These are phyloP conservation scores for Danio choprae DNA, from an alignment of 2,797 vertebrate genomes.

Conservation along the genomic window DNA sequence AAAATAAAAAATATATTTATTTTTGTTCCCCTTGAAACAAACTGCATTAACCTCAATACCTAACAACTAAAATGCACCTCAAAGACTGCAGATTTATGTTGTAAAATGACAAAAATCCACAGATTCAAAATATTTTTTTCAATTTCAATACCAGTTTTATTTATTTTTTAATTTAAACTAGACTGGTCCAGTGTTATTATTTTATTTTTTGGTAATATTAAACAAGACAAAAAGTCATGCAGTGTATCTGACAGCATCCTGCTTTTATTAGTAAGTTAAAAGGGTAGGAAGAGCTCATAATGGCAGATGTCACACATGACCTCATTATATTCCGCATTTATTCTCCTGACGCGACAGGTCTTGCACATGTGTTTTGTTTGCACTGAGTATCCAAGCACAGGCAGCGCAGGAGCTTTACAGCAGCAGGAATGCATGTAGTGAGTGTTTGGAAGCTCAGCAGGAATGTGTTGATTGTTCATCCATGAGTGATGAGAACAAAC, in stretches of 20 bases:
- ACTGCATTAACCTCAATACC: too few relatives aligned
- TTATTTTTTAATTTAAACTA: too few relatives aligned
- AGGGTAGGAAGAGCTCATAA: conserved; percentile 24
- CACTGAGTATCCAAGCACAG: conserved; percentile 25
- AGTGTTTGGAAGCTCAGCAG: neutral
- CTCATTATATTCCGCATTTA: neutral
- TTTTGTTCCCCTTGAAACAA: too few relatives aligned
- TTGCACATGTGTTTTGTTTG: neutral
- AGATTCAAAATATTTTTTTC: too few relatives aligned
- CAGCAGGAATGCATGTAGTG: conserved; percentile 43
- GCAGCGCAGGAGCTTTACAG: conserved; percentile 8
- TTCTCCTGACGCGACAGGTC: neutral
- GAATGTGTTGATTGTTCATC: conserved; percentile 40
- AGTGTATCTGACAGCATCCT: neutral
- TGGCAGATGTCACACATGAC: neutral
- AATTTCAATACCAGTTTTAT: too few relatives aligned
- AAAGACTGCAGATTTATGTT: too few relatives aligned
- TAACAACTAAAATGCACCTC: too few relatives aligned
- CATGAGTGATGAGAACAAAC: conserved; percentile 20
- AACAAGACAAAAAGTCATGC: neutral
- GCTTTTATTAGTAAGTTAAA: neutral
- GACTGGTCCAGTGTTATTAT: too few relatives aligned
- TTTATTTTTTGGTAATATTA: too few relatives aligned
- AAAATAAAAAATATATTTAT: too few relatives aligned
- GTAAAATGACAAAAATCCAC: too few relatives aligned